A percentile compares a stretch with the other conserved stretches of the same genome.
Evolutionary conservation across 2,888 invertebrate species (phyloP).

Genomic region (Caradrina clavipalpis): DNA sequence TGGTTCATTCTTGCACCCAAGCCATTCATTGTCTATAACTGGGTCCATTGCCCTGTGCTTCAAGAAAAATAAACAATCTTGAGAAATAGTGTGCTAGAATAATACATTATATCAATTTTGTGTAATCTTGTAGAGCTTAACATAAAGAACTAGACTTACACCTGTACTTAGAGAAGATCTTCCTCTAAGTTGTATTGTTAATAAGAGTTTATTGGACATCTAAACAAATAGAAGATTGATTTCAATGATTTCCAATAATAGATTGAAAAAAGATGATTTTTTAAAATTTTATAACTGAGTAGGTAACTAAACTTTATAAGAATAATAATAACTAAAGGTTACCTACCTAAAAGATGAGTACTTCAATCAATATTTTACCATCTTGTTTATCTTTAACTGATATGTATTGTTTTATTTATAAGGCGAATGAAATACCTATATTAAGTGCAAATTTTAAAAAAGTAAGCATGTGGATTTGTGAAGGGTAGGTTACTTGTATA

Average conservation of each 20-base stretch:
- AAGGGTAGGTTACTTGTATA: constrained; percentile 43
- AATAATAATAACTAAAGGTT: constrained; percentile 15
- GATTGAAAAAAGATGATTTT: not conserved
- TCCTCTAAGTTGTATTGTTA: not conserved
- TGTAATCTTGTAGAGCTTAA: not conserved
- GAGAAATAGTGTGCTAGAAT: not conserved
- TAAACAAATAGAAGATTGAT: not conserved
- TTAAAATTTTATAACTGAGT: not conserved
- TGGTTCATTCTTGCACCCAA: constrained; percentile 82
- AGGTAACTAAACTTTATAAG: not conserved
- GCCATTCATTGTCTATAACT: constrained; percentile 84
- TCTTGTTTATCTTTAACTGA: constrained; percentile 15
- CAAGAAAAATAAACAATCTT: constrained; percentile 8
- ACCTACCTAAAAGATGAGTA: constrained; percentile 3
- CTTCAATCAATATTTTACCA: constrained; percentile 28
- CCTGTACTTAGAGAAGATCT: not conserved
- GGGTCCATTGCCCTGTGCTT: constrained; percentile 82
- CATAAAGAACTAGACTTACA: not conserved
- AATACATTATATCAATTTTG: not conserved
- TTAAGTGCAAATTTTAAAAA: constrained; percentile 13
- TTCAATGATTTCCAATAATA: not conserved
- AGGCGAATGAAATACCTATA: not conserved
- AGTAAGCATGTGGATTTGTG: constrained; percentile 25
- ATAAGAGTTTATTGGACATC: not conserved
- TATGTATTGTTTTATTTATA: constrained; percentile 21